Percentiles rank a stretch among this genome's conserved stretches.
These are phyloP conservation scores for Megaptera novaeangliae DNA, from an alignment of 2,113 vertebrate genomes.

Conservation along the genomic window DNA sequence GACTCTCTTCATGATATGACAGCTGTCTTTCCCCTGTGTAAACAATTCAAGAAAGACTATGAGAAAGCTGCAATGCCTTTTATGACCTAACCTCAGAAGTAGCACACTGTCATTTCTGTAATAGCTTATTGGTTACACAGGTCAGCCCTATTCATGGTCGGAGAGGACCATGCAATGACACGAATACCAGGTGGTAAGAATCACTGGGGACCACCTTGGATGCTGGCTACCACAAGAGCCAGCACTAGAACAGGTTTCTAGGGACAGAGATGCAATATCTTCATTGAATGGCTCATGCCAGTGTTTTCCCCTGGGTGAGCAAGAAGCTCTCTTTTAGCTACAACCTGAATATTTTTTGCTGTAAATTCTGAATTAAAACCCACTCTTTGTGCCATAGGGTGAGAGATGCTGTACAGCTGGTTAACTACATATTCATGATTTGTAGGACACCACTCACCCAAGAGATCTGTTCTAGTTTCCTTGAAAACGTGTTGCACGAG, in stretches of 20 bases:
- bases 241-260: background rate
- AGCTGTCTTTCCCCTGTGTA: background rate
- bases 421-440: conserved; percentile 38
- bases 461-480: conserved; percentile 58
- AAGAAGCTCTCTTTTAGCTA: background rate
- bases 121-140: background rate
- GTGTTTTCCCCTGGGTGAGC: background rate
- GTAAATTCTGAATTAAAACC: conserved; percentile 23
- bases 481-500: conserved; percentile 46
- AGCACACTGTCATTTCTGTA: background rate
- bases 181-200: background rate
- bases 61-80: background rate
- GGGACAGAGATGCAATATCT: background rate
- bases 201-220: background rate
- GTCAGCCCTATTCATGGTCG: background rate
- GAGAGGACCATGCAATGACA: background rate
- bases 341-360: background rate
- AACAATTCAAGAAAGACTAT: too few relatives aligned
- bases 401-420: background rate
- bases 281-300: background rate
- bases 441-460: conserved; percentile 17
- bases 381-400: background rate
- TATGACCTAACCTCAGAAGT: background rate
- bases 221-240: background rate
- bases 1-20: background rate